Percentiles rank a stretch among this genome's conserved stretches.
Conservation (phyloP, 2,113 vertebrate genomes). For the Saguinus midas region DNA sequence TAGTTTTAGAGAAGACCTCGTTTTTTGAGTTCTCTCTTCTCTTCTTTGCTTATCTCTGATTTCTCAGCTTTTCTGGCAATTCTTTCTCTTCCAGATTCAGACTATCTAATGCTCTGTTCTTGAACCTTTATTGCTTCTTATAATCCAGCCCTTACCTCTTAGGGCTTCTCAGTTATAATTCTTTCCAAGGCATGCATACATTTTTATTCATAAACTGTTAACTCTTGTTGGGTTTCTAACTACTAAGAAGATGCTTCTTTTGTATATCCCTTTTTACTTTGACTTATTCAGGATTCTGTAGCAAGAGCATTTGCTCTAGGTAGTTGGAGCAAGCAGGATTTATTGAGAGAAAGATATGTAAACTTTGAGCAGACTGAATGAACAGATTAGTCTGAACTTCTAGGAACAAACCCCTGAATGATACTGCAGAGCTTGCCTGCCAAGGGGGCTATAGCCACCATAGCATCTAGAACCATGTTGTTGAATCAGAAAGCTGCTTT, state of each 20-base stretch:
- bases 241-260: neutral
- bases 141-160: neutral
- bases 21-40: neutral
- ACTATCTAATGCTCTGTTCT: neutral
- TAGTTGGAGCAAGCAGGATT: neutral
- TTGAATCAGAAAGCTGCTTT: neutral
- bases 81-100: conserved; percentile 31
- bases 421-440: neutral
- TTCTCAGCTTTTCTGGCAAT: neutral
- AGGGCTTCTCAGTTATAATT: neutral
- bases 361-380: neutral
- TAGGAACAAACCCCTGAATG: neutral
- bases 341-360: neutral
- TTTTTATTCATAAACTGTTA: neutral
- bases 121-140: neutral
- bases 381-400: neutral
- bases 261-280: neutral
- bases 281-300: neutral
- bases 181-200: neutral
- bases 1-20: neutral
- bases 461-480: neutral
- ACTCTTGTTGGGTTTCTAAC: neutral
- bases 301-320: conserved; percentile 3
- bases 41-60: neutral
- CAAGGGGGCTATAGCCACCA: neutral